Conservation (phyloP, 2,797 vertebrate genomes). For the Anguilla megastoma region DNA sequence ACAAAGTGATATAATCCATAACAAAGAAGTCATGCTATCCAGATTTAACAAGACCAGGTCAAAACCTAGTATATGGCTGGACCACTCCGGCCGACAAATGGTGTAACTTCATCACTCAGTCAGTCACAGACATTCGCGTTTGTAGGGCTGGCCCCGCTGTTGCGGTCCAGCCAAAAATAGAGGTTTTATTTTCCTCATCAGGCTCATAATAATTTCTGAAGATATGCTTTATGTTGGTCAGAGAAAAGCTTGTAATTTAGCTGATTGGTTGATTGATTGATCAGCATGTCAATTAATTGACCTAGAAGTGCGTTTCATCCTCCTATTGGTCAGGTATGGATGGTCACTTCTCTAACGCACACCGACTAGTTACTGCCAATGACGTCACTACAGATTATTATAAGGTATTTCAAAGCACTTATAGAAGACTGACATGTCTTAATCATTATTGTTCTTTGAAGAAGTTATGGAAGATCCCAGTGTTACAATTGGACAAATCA, state of each 20-base stretch:
- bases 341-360: neutral
- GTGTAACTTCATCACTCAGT: too few relatives aligned
- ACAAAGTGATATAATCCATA: neutral
- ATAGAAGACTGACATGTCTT: slow-evolving; percentile 15
- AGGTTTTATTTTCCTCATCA: neutral
- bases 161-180: neutral
- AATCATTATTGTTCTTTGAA: neutral
- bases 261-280: slow-evolving; percentile 14
- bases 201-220: neutral
- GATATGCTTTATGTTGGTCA: slow-evolving; percentile 11
- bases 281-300: slow-evolving; percentile 18
- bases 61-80: too few relatives aligned
- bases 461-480: slow-evolving; percentile 9
- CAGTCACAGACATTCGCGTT: too few relatives aligned
- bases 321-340: slow-evolving; percentile 1
- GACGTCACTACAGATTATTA: neutral
- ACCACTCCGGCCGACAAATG: too few relatives aligned
- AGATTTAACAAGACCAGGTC: neutral
- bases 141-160: too few relatives aligned
- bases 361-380: neutral
- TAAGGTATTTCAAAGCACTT: slow-evolving; percentile 25
- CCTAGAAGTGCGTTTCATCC: neutral
- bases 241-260: neutral
- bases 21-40: neutral
- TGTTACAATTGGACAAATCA: slow-evolving; percentile 20